These are phyloP conservation scores for Camptogramma bilineatum DNA, from an alignment of 2,888 invertebrate genomes.

Conservation along the genomic window DNA sequence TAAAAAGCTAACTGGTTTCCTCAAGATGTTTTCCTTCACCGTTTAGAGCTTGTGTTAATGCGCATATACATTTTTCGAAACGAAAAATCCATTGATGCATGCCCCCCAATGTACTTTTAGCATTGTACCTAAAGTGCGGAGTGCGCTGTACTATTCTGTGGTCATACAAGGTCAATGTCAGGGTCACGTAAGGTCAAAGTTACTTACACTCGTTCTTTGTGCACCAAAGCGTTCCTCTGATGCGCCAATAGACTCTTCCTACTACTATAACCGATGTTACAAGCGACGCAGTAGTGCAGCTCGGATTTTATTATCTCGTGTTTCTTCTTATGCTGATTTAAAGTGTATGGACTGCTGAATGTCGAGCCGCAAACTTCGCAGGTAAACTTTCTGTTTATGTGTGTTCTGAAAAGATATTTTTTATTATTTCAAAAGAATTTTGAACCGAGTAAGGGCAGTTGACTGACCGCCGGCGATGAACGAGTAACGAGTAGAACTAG, in stretches of 20 bases:
- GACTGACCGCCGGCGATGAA: too few relatives aligned
- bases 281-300: conserved; percentile 51
- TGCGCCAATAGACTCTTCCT: conserved; percentile 65
- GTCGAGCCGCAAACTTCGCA: conserved; percentile 60
- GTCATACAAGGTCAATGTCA: conserved; percentile 6
- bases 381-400: conserved; percentile 65
- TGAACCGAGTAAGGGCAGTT: too few relatives aligned
- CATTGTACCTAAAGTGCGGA: too few relatives aligned
- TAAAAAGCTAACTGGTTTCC: too few relatives aligned
- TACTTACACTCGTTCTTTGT: conserved; percentile 65
- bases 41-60: too few relatives aligned
- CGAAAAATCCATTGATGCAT: too few relatives aligned
- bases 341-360: conserved; percentile 70
- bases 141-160: too few relatives aligned
- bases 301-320: conserved; percentile 40
- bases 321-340: conserved; percentile 61
- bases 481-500: too few relatives aligned
- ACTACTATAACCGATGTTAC: conserved; percentile 51
- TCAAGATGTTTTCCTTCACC: too few relatives aligned
- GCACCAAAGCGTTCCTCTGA: conserved; percentile 54
- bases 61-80: too few relatives aligned
- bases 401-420: conserved; percentile 58
- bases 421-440: too few relatives aligned
- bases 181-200: conserved; percentile 5
- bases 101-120: too few relatives aligned